A percentile compares a stretch with the other conserved stretches of the same genome.
Conservation (phyloP, 30 jellyfish, hydroid and myxozoan species). For the Pseudorhiza aurosa region DNA sequence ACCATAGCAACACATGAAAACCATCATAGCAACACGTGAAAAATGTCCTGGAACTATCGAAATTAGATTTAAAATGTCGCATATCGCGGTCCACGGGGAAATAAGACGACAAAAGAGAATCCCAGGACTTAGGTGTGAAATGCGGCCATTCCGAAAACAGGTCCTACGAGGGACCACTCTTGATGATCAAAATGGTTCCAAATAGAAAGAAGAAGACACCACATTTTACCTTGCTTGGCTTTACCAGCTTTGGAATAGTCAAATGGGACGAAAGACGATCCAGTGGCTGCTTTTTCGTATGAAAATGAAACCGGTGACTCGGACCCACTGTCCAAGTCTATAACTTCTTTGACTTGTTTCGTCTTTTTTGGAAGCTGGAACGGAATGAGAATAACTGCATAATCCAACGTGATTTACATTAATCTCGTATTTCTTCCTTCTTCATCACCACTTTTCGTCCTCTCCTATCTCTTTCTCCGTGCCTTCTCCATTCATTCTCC, state of each 20-base stretch:
- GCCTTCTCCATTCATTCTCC: no score
- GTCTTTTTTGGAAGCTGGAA: conserved; percentile 66
- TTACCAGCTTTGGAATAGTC: conserved; percentile 70
- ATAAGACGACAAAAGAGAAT: no score
- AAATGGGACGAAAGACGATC: conserved; percentile 79
- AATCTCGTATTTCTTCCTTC: background rate
- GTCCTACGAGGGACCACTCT: no score
- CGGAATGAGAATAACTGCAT: background rate
- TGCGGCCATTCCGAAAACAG: background rate
- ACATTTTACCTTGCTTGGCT: conserved; percentile 44
- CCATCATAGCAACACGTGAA: no score
- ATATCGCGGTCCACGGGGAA: no score
- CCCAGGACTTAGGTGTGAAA: no score
- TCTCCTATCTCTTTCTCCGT: no score
- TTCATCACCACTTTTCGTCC: background rate
- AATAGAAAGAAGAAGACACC: no score
- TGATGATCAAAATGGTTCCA: no score
- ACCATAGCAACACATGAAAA: no score
- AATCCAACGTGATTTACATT: background rate
- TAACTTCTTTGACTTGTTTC: background rate
- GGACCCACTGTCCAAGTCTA: conserved; percentile 8
- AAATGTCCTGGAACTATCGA: no score
- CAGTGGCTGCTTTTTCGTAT: conserved; percentile 62
- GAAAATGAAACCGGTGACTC: conserved; percentile 60
- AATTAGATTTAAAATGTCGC: no score